Percentiles rank a stretch among this genome's conserved stretches.
phyloP scores from a whole-genome alignment of 2,113 vertebrate genomes.

The Acanthochromis polyacanthus region DNA sequence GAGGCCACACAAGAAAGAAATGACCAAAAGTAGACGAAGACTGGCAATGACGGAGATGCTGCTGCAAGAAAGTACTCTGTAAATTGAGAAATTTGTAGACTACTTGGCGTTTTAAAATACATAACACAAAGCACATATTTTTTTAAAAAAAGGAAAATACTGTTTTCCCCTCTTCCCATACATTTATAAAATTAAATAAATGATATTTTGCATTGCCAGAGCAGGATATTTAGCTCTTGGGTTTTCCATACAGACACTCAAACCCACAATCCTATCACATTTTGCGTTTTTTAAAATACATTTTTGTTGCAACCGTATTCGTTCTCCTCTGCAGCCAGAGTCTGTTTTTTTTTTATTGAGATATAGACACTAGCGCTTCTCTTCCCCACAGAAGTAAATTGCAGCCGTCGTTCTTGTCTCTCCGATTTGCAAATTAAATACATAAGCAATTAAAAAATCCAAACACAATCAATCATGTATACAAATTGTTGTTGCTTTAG shows the following conservation, averaged over 20 bases:
- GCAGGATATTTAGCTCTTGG: neutral
- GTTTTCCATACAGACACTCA: neutral
- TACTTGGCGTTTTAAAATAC: neutral
- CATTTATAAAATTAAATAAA: constrained; percentile 4
- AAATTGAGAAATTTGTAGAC: neutral
- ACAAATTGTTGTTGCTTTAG: constrained; percentile 84
- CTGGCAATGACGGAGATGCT: neutral
- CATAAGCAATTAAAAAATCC: constrained; percentile 83
- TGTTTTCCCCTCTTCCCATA: neutral
- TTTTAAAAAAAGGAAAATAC: too few relatives aligned
- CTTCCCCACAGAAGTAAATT: constrained; percentile 56
- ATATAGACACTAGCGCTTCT: constrained; percentile 45
- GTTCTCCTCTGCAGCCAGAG: constrained; percentile 19
- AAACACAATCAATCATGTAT: constrained; percentile 85
- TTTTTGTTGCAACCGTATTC: neutral
- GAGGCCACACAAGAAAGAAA: constrained; percentile 31
- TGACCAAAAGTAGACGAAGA: neutral
- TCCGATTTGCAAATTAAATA: constrained; percentile 84
- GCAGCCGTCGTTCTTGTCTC: constrained; percentile 63
- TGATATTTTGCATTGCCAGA: neutral
- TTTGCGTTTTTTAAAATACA: too few relatives aligned
- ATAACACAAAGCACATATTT: neutral
- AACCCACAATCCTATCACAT: neutral
- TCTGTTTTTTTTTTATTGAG: constrained; percentile 50
- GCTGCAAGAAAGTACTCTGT: neutral